Conservation (phyloP, 2,888 invertebrate genomes). For the Nasonovia ribisnigri region DNA sequence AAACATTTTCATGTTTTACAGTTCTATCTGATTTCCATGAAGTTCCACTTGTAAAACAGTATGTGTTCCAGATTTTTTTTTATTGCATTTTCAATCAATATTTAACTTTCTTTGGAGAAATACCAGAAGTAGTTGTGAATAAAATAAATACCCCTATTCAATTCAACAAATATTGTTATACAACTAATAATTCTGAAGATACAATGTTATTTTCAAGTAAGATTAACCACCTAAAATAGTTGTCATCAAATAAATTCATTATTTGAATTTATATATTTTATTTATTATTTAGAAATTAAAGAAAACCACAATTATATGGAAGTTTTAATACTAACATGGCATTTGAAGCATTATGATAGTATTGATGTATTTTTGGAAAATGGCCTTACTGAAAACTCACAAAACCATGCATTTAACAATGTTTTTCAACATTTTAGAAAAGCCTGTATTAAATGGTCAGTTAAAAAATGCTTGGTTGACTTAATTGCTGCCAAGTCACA, state of each 20-base stretch:
- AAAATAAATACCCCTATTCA: conserved; percentile 40
- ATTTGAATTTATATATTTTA: neutral
- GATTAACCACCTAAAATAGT: neutral
- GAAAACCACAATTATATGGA: conserved; percentile 40
- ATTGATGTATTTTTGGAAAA: conserved; percentile 54
- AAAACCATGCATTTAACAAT: neutral
- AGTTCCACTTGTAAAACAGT: conserved; percentile 53
- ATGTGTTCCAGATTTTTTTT: conserved; percentile 50
- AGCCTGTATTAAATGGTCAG: conserved; percentile 50
- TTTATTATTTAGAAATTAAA: conserved; percentile 47
- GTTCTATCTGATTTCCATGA: conserved; percentile 57
- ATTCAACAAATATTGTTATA: conserved; percentile 1
- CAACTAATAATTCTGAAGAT: conserved; percentile 21
- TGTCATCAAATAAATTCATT: neutral
- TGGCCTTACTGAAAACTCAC: neutral
- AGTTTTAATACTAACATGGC: conserved; percentile 42
- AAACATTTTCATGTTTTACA: neutral
- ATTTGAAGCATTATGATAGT: conserved; percentile 43
- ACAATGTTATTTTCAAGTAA: conserved; percentile 41
- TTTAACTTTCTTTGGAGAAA: conserved; percentile 28
- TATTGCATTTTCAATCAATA: conserved; percentile 49
- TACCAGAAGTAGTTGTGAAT: conserved; percentile 30
- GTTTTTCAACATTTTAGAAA: conserved; percentile 41
- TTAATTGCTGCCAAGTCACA: conserved; percentile 44
- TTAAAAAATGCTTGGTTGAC: conserved; percentile 48